These are phyloP conservation scores for Pseudachorutes palmiensis DNA, from an alignment of 1,140 invertebrate genomes.

Conservation along the genomic window DNA sequence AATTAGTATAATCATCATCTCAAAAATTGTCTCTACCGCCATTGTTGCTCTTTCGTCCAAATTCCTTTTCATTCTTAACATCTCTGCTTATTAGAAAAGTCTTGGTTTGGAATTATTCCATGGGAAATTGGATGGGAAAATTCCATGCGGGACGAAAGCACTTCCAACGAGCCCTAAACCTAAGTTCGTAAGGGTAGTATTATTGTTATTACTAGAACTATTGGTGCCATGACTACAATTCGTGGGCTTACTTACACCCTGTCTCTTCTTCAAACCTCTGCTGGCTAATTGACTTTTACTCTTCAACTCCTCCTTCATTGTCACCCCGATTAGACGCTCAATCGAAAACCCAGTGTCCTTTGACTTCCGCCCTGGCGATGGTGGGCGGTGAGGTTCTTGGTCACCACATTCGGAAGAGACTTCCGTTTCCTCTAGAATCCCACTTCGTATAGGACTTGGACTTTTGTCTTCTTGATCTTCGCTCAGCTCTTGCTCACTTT, in stretches of 20 bases:
- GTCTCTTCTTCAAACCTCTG: neutral
- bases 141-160: neutral
- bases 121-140: neutral
- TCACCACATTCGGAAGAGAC: constrained; percentile 21
- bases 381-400: neutral
- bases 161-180: neutral
- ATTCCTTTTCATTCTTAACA: no score
- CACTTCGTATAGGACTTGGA: no score
- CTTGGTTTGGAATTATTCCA: neutral
- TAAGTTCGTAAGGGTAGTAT: neutral
- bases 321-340: constrained; percentile 29
- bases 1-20: no score
- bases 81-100: neutral
- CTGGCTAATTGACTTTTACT: neutral
- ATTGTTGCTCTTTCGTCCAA: no score
- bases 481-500: no score
- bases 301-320: neutral
- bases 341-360: constrained; percentile 28
- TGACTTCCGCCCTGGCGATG: neutral
- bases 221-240: neutral
- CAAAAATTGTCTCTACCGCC: no score
- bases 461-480: no score
- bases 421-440: constrained; percentile 13
- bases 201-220: neutral
- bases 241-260: neutral